These are phyloP conservation scores for Chaetoderma sp. DNA, from an alignment of 2,888 invertebrate genomes.

Conservation along the genomic window DNA sequence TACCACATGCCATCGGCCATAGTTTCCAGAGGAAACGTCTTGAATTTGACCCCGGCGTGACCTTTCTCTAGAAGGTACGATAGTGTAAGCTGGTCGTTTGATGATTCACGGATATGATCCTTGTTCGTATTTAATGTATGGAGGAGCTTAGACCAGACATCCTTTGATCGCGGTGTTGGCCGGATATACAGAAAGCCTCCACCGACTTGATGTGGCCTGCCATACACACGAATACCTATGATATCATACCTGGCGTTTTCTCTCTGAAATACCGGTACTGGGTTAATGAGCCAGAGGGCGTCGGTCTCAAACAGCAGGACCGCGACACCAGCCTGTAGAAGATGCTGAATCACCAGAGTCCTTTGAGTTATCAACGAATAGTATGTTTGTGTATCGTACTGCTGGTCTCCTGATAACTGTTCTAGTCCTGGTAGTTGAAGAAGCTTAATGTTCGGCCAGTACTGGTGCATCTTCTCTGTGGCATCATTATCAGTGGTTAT, in stretches of 20 bases:
- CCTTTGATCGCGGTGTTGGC: conserved; percentile 37
- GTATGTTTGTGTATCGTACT: conserved; percentile 49
- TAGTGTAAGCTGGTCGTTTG: conserved; percentile 50
- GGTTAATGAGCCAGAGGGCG: conserved; percentile 50
- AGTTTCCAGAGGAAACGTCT: conserved; percentile 34
- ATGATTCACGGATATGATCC: conserved; percentile 36
- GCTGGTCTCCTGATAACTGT: conserved; percentile 38
- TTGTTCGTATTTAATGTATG: conserved; percentile 36
- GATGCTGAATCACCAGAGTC: conserved; percentile 38
- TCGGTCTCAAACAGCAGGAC: conserved; percentile 53
- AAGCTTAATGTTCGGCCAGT: conserved; percentile 46
- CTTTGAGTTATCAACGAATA: conserved; percentile 46
- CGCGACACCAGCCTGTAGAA: conserved; percentile 38
- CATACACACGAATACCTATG: conserved; percentile 39
- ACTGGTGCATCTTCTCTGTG: conserved; percentile 35
- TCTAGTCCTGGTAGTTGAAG: conserved; percentile 31
- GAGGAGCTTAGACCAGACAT: conserved; percentile 43
- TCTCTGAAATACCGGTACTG: conserved; percentile 37
- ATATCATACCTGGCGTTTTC: conserved; percentile 35
- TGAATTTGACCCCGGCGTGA: conserved; percentile 35
- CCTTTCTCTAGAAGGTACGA: conserved; percentile 37
- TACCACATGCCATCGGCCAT: conserved; percentile 56
- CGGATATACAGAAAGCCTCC: conserved; percentile 49
- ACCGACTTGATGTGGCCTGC: conserved; percentile 32
- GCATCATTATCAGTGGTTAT: conserved; percentile 45